phyloP scores from a whole-genome alignment of 1,140 invertebrate genomes.

The Propsilocerus akamusi region DNA sequence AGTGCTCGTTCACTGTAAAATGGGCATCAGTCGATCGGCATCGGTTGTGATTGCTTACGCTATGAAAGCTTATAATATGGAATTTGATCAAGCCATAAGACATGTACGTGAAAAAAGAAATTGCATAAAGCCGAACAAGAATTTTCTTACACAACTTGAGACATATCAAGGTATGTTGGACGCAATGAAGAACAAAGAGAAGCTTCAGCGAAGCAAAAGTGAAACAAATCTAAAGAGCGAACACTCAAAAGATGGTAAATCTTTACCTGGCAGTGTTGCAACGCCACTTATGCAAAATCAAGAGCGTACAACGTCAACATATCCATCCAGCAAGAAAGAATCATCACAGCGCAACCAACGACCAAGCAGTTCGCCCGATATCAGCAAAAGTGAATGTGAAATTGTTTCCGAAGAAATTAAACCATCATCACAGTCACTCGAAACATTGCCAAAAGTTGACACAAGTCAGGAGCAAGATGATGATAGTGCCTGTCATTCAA shows the following conservation, averaged over 20 bases:
- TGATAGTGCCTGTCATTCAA: conserved; percentile 25
- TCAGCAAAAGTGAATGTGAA: conserved; percentile 18
- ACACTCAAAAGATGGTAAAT: conserved; percentile 23
- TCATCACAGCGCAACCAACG: conserved; percentile 23
- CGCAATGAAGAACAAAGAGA: conserved; percentile 91
- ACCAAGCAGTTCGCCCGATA: conserved; percentile 21
- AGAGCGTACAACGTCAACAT: conserved; percentile 17
- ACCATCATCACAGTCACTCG: conserved; percentile 35
- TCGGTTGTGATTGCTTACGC: conserved; percentile 95
- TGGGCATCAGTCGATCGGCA: conserved; percentile 95
- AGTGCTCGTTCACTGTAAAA: conserved; percentile 94
- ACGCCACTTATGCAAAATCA: conserved; percentile 34
- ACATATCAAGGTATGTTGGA: conserved; percentile 91
- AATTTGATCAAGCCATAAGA: conserved; percentile 69
- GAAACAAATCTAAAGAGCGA: conserved; percentile 69
- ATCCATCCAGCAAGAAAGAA: conserved; percentile 16
- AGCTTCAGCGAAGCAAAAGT: conserved; percentile 77
- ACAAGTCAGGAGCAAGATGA: not conserved
- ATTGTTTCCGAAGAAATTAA: conserved; percentile 32
- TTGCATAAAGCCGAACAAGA: conserved; percentile 90
- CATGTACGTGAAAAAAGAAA: conserved; percentile 78
- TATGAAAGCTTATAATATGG: conserved; percentile 95
- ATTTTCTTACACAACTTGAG: conserved; percentile 84
- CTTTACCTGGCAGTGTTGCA: conserved; percentile 35
- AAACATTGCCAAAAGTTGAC: conserved; percentile 28